phyloP scores from a whole-genome alignment of 2,113 vertebrate species.

The Microcebus lehilahytsara region DNA sequence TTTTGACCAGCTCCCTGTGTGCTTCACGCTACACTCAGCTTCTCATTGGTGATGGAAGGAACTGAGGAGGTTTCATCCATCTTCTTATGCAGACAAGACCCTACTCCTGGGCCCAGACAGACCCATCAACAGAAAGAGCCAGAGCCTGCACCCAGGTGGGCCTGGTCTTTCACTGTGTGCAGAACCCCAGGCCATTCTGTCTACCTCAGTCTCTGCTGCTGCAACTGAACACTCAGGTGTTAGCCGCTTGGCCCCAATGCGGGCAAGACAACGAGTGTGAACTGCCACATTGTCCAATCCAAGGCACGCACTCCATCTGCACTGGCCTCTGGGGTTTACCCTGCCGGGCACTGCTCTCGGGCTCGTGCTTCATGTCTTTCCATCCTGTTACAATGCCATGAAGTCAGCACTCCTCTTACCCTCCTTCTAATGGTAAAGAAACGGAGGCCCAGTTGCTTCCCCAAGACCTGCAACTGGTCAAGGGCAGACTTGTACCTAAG shows the following conservation, averaged over 20 bases:
- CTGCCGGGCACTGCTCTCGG: accelerated
- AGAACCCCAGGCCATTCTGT: background rate
- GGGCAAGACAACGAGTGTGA: accelerated
- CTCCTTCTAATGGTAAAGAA: background rate
- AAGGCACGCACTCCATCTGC: too few relatives aligned
- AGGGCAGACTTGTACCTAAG: background rate
- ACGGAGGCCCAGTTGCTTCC: background rate
- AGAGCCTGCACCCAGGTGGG: background rate
- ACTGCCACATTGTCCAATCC: background rate
- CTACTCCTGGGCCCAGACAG: background rate
- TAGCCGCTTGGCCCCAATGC: background rate
- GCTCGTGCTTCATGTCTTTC: background rate
- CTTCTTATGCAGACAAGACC: background rate
- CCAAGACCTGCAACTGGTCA: background rate
- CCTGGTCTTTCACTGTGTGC: background rate
- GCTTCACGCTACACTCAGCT: background rate
- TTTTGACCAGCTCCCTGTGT: background rate
- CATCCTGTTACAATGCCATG: background rate
- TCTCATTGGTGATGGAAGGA: background rate
- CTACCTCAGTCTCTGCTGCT: background rate
- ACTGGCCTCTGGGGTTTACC: background rate
- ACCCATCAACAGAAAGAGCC: background rate
- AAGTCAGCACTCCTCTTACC: too few relatives aligned
- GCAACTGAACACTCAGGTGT: background rate
- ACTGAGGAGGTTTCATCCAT: background rate